Evolutionary conservation across 1,140 invertebrate species (phyloP), one percentile per base, ranked within the genome.

Genomic region (Protaetia brevitarsis): DNA sequence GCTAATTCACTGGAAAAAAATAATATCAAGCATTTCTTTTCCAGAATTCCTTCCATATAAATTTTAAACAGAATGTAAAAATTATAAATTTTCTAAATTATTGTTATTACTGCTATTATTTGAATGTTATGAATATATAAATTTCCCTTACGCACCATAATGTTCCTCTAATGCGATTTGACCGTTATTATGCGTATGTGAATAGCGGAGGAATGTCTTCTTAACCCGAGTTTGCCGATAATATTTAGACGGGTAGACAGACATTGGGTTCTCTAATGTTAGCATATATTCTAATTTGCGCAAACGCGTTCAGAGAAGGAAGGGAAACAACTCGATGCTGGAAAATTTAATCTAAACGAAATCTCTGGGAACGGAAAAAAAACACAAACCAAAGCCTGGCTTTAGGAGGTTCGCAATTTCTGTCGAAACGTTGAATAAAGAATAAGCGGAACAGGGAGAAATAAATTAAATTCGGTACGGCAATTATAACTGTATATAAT

Each of bases 331-430:
- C 16, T 51, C 41, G 8, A 51, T 19, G 41, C 26, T 19, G 41
- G 41, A 51, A 51, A n/a, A 51, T 51, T 51, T 51, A 51, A 51
- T 51, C 41, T 51, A 51, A 51, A 51, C 19, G 41, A 51, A 51
- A 51, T 51, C 41, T 51, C 41, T 4, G n/a, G 41, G 11, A 51
- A 51, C 10, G 26, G 26, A 51, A 21, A 51, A 51, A 23, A 51
- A 51, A 51, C 41, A n/a, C n/a, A n/a, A n/a, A n/a, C n/a, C n/a
- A 51, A 19, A 21, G 16, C 41, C 41, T 7, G 41, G 41, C 41
- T 51, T 51, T 51, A 51, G n/a, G 41, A 21, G 13, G 26, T 23
- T n/a, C 21, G 41, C 41, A 21, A 21, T 51, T 51, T 51, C n/a
- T 21, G 41, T 19, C 41, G 41, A 51, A 51, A 51, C 26, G 41